Base-by-base conservation (phyloP, 2,113 vertebrate genomes). In the Passer domesticus region DNA sequence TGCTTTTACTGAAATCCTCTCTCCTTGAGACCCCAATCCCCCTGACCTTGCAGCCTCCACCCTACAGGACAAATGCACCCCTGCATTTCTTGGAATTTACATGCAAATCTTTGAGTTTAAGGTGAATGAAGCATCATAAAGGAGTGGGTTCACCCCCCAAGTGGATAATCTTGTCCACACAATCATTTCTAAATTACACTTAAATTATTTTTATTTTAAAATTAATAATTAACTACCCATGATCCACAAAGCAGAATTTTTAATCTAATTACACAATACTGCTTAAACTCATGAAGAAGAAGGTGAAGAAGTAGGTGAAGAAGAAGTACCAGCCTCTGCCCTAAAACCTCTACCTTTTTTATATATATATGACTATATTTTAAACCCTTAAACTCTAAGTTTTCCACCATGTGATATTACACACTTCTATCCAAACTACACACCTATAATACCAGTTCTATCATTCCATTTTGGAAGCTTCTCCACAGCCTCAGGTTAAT, bases 91-190 rank as follows among this genome's bases (percentile, higher is more conserved):
- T 33, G 60, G 56, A 33, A 56, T 79, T 95, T 28, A 13, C 10
- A 49, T 25, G n/a, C 11, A 47, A 18, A 52, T 39, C 8, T 70
- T 46, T 20, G 8, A 28, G 25, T 39, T 90, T 62, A 21, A 27
- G 12, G 41, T 7, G 33, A 55, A 16, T 4, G 41, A 63, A 46
- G 23, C 11, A 3, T 19, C 6, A 2, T 0, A 9, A 0, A 30
- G 64, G 68, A 84, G 12, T 0, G 0, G 28, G 20, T 24, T 88
- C 43, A 3, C 11, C 50, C 31, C 35, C 20, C 7, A 18, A 37
- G 39, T 7, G 30, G 43, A 62, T 12, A 19, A 74, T 31, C 35
- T 43, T 22, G 43, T 25, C 46, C n/a, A 46, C 50, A 55, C 33
- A 31, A 35, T 7, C 31, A 37, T 37, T 60, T 60, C 3, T 60